A percentile compares a stretch with the other conserved stretches of the same genome.
Conservation (phyloP, 2,888 invertebrate genomes). For the Acleris holmiana region DNA sequence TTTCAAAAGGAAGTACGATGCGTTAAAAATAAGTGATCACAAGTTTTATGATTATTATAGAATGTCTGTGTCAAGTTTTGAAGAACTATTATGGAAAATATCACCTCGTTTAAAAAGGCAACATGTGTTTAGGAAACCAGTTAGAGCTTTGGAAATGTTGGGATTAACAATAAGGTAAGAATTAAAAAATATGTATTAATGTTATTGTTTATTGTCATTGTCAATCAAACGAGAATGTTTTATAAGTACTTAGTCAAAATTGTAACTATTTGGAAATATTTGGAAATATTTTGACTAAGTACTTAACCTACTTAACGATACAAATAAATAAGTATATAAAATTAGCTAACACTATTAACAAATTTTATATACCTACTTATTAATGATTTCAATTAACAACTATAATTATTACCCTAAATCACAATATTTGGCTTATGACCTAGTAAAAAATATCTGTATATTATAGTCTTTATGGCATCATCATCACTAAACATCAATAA, state of each 20-base stretch:
- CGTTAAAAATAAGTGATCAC: too few relatives aligned
- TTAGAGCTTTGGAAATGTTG: too few relatives aligned
- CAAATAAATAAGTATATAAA: too few relatives aligned
- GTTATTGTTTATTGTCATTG: too few relatives aligned
- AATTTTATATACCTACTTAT: background rate
- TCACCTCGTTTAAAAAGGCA: slow-evolving; percentile 2
- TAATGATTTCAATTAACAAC: slow-evolving; percentile 7
- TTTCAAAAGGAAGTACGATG: slow-evolving; percentile 1
- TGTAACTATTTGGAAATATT: slow-evolving; percentile 2
- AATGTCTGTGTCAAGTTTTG: slow-evolving; percentile 1
- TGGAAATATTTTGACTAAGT: background rate
- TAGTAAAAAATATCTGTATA: background rate
- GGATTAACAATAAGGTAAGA: too few relatives aligned
- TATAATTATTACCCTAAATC: slow-evolving; percentile 6
- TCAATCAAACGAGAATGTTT: too few relatives aligned
- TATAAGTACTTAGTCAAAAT: slow-evolving; percentile 3
- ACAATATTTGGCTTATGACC: slow-evolving; percentile 4
- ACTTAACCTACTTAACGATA: too few relatives aligned
- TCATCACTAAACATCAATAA: slow-evolving; percentile 4
- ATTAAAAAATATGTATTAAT: too few relatives aligned
- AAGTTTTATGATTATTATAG: background rate
- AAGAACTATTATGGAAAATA: slow-evolving; percentile 3
- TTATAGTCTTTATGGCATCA: slow-evolving; percentile 7
- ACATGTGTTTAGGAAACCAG: slow-evolving; percentile 2
- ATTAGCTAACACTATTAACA: background rate